A percentile compares a stretch with the other conserved stretches of the same genome.
phyloP scores from a whole-genome alignment of 2,797 vertebrate genomes.

The Hippopotamyrus pictus region DNA sequence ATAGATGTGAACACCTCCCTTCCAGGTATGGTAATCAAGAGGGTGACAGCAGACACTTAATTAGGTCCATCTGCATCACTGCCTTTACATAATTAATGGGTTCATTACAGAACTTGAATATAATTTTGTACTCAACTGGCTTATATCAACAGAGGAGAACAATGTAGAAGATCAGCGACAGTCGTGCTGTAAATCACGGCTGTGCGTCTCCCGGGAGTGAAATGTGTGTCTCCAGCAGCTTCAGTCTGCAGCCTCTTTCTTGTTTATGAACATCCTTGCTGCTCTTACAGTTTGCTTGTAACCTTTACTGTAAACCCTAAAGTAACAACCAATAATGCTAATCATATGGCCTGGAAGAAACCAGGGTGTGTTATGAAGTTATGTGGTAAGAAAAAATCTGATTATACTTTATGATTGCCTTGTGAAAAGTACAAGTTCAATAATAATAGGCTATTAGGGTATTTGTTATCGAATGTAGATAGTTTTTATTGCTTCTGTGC shows the following conservation, averaged over 20 bases:
- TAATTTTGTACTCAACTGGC: constrained; percentile 46
- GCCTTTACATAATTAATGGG: constrained; percentile 75
- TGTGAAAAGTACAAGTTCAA: constrained; percentile 63
- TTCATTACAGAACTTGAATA: constrained; percentile 69
- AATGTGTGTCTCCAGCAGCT: background rate
- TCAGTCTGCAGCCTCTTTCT: constrained; percentile 4
- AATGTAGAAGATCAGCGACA: background rate
- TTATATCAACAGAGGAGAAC: constrained; percentile 10
- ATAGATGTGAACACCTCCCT: constrained; percentile 76
- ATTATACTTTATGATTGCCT: constrained; percentile 56
- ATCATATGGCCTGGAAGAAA: constrained; percentile 51
- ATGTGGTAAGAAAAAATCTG: constrained; percentile 59
- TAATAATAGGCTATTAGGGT: constrained; percentile 57
- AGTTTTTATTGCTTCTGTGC: constrained; percentile 56
- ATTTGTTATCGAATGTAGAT: constrained; percentile 60
- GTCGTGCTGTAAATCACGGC: background rate
- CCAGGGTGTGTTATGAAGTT: constrained; percentile 51
- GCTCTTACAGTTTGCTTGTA: constrained; percentile 39
- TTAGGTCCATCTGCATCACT: constrained; percentile 73
- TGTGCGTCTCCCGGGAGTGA: background rate
- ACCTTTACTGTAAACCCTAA: constrained; percentile 43
- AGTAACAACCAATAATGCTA: constrained; percentile 44
- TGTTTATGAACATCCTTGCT: constrained; percentile 18
- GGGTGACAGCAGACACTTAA: constrained; percentile 75
- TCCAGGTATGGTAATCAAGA: constrained; percentile 73